Conservation (phyloP, 2,888 invertebrate genomes). For the Phaonia tiefii region DNA sequence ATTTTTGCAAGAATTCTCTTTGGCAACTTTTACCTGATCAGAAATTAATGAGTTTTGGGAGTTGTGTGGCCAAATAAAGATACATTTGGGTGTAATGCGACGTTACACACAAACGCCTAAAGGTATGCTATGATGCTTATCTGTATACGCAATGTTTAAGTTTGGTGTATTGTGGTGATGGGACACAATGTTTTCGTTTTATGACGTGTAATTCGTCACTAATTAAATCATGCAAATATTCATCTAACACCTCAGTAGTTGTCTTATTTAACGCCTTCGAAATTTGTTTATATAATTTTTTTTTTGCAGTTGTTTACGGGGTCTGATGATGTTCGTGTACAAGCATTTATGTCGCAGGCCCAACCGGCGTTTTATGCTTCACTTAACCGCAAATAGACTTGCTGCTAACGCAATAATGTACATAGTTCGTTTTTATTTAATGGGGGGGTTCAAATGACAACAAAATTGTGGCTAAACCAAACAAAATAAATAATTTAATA, state of each 20-base stretch:
- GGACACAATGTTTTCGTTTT: not conserved
- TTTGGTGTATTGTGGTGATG: no score
- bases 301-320: no score
- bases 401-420: not conserved
- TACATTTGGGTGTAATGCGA: no score
- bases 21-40: no score
- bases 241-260: constrained; percentile 15
- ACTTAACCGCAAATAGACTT: constrained; percentile 19
- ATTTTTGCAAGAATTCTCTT: no score
- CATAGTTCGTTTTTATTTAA: not conserved
- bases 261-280: constrained; percentile 15
- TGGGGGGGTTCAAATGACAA: not conserved
- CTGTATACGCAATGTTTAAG: not conserved
- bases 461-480: constrained; percentile 13
- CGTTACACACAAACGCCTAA: not conserved
- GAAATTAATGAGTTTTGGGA: no score
- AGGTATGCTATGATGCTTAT: not conserved
- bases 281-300: not conserved
- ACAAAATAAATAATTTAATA: constrained; percentile 28
- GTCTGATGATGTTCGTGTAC: no score
- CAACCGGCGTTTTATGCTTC: constrained; percentile 4
- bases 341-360: not conserved
- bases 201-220: not conserved
- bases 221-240: constrained; percentile 33
- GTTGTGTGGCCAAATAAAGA: no score